These are phyloP conservation scores for Crotalus viridis DNA, from an alignment of 2,113 vertebrate species.

Conservation along the genomic window DNA sequence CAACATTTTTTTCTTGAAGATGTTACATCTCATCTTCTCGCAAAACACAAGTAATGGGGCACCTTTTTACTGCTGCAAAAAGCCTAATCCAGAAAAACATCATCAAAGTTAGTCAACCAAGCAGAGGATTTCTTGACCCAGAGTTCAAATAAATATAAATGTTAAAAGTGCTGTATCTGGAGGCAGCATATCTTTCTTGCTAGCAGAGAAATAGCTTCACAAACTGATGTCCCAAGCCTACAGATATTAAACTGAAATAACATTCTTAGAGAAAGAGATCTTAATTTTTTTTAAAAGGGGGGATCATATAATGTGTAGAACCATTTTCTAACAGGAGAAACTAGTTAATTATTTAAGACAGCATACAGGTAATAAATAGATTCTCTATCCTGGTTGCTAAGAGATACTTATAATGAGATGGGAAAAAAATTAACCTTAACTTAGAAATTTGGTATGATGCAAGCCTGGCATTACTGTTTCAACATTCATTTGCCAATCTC, in stretches of 20 bases:
- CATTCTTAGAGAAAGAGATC: not conserved
- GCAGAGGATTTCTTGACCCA: not conserved
- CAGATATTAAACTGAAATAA: not conserved
- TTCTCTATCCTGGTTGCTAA: not conserved
- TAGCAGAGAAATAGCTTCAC: not conserved
- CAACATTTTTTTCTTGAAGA: not conserved
- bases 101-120: not conserved
- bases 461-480: not conserved
- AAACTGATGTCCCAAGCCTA: not conserved
- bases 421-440: not conserved
- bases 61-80: not conserved
- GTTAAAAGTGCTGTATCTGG: not conserved
- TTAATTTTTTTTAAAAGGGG: not conserved
- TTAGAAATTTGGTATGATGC: not conserved
- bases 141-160: not conserved
- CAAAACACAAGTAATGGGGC: not conserved
- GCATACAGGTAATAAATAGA: not conserved
- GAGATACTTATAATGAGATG: not conserved
- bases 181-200: not conserved
- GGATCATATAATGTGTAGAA: not conserved
- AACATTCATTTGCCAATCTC: not conserved
- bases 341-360: not conserved
- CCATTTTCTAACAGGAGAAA: not conserved
- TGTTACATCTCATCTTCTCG: not conserved
- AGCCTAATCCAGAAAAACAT: not conserved